Evolutionary conservation across 2,797 vertebrate genomes (phyloP).

Genomic region (Pseudopleuronectes americanus): DNA sequence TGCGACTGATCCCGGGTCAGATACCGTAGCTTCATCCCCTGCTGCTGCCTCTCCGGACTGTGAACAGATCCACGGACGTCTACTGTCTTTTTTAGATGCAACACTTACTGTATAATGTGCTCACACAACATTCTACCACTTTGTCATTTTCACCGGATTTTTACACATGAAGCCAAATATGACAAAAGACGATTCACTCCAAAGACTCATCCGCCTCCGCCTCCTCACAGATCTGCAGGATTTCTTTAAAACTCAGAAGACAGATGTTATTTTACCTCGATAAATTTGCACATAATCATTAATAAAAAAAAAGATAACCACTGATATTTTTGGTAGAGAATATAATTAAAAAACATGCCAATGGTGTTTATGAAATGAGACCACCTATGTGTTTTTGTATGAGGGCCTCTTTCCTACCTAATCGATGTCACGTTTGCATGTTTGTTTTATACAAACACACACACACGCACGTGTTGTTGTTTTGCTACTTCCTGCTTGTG

Average conservation of each 20-base stretch:
- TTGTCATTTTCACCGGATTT: slow-evolving; percentile 60
- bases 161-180: slow-evolving; percentile 77
- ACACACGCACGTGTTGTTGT: slow-evolving; percentile 34
- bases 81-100: slow-evolving; percentile 34
- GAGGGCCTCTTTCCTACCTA: slow-evolving; percentile 53
- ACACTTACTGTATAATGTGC: slow-evolving; percentile 39
- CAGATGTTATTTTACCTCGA: slow-evolving; percentile 56
- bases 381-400: slow-evolving; percentile 61
- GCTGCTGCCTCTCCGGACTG: slow-evolving; percentile 55
- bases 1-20: slow-evolving; percentile 28
- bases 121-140: slow-evolving; percentile 32
- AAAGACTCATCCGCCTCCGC: slow-evolving; percentile 70
- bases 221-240: slow-evolving; percentile 41
- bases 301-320: slow-evolving; percentile 46
- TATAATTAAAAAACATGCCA: slow-evolving; percentile 67
- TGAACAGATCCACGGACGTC: slow-evolving; percentile 35
- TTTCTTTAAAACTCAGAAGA: slow-evolving; percentile 44
- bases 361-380: slow-evolving; percentile 37
- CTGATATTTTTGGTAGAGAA: slow-evolving; percentile 73
- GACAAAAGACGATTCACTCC: slow-evolving; percentile 70
- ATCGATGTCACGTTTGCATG: slow-evolving; percentile 62
- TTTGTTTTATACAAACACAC: slow-evolving; percentile 40
- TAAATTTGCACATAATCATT: slow-evolving; percentile 71
- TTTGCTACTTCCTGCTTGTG: slow-evolving; percentile 55
- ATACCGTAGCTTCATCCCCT: slow-evolving; percentile 14